Conservation (phyloP, 2,113 vertebrate species). For the Rhineura floridana region DNA sequence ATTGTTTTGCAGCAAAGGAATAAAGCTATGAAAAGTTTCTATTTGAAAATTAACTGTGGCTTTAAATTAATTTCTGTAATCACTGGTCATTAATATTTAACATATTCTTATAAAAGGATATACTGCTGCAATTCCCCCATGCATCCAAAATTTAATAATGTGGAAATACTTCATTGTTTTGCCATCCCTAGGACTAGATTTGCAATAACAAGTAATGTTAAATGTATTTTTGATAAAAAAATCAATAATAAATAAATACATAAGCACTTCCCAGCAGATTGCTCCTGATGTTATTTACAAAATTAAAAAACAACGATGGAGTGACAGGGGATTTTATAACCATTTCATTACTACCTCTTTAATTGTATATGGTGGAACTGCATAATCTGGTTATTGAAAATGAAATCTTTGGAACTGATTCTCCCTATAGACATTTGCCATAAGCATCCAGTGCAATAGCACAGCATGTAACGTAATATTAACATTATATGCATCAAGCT, state of each 20-base stretch:
- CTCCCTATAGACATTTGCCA: slow-evolving; percentile 84
- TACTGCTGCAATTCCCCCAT: slow-evolving; percentile 71
- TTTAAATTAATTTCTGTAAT: slow-evolving; percentile 79
- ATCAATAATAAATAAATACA: slow-evolving; percentile 98
- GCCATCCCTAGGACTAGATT: slow-evolving; percentile 80
- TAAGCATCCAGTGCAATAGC: slow-evolving; percentile 80
- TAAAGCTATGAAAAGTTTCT: slow-evolving; percentile 62
- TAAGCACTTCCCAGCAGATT: slow-evolving; percentile 85
- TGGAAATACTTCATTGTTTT: slow-evolving; percentile 73
- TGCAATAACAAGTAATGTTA: slow-evolving; percentile 90
- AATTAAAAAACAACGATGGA: slow-evolving; percentile 90
- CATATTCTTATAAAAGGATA: slow-evolving; percentile 76
- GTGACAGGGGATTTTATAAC: slow-evolving; percentile 85
- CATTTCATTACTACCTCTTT: slow-evolving; percentile 89
- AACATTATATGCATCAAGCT: slow-evolving; percentile 80
- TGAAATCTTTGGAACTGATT: slow-evolving; percentile 87
- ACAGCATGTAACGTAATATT: slow-evolving; percentile 82
- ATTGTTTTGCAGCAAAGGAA: slow-evolving; percentile 53
- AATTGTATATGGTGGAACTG: slow-evolving; percentile 82
- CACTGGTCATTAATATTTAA: slow-evolving; percentile 80
- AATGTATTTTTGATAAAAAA: slow-evolving; percentile 76
- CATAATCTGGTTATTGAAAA: slow-evolving; percentile 90
- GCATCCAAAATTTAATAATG: slow-evolving; percentile 77
- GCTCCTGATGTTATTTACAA: slow-evolving; percentile 90
- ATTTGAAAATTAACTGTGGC: slow-evolving; percentile 73